Percentiles rank a stretch among this genome's conserved stretches.
These are phyloP conservation scores for Lathronympha strigana DNA, from an alignment of 2,888 invertebrate species.

Conservation along the genomic window DNA sequence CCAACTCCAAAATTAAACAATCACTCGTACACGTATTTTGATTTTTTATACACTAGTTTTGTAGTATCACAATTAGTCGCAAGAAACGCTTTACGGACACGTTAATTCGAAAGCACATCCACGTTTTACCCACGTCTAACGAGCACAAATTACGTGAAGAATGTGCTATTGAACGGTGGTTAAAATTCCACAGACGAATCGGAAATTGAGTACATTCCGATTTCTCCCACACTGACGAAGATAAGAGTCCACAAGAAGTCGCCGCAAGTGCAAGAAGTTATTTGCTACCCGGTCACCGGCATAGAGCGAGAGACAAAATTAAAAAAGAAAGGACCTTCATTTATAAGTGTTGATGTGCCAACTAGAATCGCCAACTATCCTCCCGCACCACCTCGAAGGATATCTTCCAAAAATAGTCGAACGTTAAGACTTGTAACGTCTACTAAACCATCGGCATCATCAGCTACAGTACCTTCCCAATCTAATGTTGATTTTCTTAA, in stretches of 20 bases:
- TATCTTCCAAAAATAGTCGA: slow-evolving; percentile 89
- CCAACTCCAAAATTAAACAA: slow-evolving; percentile 80
- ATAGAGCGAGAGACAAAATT: slow-evolving; percentile 74
- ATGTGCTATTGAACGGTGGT: slow-evolving; percentile 60
- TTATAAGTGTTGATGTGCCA: slow-evolving; percentile 69
- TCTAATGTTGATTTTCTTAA: slow-evolving; percentile 85
- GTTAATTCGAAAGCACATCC: slow-evolving; percentile 68
- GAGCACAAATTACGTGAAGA: slow-evolving; percentile 52
- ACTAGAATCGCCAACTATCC: slow-evolving; percentile 71
- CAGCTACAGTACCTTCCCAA: slow-evolving; percentile 56
- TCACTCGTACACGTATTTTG: slow-evolving; percentile 57
- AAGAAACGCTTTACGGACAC: slow-evolving; percentile 65
- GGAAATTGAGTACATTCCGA: slow-evolving; percentile 92
- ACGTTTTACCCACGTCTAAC: slow-evolving; percentile 75
- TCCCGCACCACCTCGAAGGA: slow-evolving; percentile 90
- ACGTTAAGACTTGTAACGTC: slow-evolving; percentile 87
- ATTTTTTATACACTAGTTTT: slow-evolving; percentile 57
- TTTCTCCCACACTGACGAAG: slow-evolving; percentile 91
- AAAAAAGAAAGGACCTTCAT: slow-evolving; percentile 85
- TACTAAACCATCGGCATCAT: slow-evolving; percentile 70
- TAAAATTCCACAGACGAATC: slow-evolving; percentile 88
- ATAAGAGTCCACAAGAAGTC: slow-evolving; percentile 89
- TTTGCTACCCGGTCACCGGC: slow-evolving; percentile 85
- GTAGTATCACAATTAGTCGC: slow-evolving; percentile 66
- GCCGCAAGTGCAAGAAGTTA: slow-evolving; percentile 80